phyloP scores from a whole-genome alignment of 2,113 vertebrate species.

The Sylvia atricapilla region DNA sequence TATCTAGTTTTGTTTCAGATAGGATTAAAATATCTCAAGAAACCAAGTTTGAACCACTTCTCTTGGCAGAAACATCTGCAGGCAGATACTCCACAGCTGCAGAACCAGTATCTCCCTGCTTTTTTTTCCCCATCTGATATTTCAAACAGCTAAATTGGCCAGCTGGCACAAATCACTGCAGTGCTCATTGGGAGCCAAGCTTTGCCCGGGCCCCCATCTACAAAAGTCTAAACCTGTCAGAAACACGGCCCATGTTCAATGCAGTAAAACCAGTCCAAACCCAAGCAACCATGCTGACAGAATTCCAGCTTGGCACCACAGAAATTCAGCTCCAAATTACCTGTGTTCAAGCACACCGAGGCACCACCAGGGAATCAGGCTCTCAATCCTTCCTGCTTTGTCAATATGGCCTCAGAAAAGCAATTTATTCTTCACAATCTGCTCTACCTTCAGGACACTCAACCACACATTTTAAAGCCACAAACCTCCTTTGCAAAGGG shows the following conservation, averaged over 20 bases:
- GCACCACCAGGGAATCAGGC: neutral
- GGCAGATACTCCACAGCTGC: slow-evolving; percentile 7
- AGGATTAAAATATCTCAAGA: slow-evolving; percentile 56
- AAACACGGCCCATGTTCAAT: neutral
- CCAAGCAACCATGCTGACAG: neutral
- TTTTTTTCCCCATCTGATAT: neutral
- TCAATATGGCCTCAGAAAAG: neutral
- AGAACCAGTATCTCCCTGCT: slow-evolving; percentile 9
- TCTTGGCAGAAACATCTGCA: slow-evolving; percentile 36
- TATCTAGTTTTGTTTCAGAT: slow-evolving; percentile 49
- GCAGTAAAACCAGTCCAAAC: neutral
- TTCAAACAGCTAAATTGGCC: slow-evolving; percentile 12
- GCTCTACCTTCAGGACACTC: neutral
- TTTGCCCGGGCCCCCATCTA: slow-evolving; percentile 1
- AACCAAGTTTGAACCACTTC: neutral
- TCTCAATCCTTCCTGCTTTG: neutral
- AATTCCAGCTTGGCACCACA: neutral
- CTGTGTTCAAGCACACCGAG: neutral
- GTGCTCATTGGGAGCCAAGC: neutral
- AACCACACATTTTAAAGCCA: neutral
- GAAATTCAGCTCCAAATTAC: neutral
- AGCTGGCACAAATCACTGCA: neutral
- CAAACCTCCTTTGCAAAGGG: neutral
- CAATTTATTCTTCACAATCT: neutral
- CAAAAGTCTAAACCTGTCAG: slow-evolving; percentile 17